Evolutionary conservation across 2,113 vertebrate species (phyloP).

Genomic region (Eubucco bourcierii): DNA sequence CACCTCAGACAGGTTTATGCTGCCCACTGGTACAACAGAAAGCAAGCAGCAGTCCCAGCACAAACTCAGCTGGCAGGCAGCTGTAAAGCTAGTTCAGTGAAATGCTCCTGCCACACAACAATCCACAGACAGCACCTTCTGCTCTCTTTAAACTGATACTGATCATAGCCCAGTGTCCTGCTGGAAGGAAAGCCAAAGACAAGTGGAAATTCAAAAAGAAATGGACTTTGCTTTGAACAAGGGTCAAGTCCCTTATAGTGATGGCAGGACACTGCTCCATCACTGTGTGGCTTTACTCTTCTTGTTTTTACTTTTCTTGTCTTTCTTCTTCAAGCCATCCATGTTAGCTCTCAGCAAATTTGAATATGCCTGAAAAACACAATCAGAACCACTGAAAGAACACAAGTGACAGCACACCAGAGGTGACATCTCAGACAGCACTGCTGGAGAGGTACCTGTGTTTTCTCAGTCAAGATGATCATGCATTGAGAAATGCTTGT

Average conservation of each 20-base stretch:
- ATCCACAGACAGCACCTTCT: background rate
- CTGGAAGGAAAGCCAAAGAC: constrained; percentile 55
- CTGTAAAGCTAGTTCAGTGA: background rate
- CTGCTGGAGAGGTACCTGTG: background rate
- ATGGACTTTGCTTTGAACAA: constrained; percentile 44
- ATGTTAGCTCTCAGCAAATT: constrained; percentile 97
- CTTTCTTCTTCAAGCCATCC: constrained; percentile 98
- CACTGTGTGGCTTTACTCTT: constrained; percentile 96
- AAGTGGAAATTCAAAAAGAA: constrained; percentile 46
- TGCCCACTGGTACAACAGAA: background rate
- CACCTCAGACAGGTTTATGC: background rate
- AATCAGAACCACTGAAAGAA: background rate
- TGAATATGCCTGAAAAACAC: constrained; percentile 89
- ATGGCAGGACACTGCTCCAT: constrained; percentile 29
- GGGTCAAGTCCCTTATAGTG: background rate
- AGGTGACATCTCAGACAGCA: background rate
- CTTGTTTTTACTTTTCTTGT: constrained; percentile 98
- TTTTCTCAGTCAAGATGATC: background rate
- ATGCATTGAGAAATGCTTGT: background rate
- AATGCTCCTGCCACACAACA: background rate
- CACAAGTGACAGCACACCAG: background rate
- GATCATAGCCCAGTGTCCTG: constrained; percentile 10
- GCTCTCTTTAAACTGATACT: background rate
- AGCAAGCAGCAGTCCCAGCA: background rate
- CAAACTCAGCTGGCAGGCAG: background rate